phyloP scores from a whole-genome alignment of 2,888 invertebrate genomes.

The Suillia variegata region DNA sequence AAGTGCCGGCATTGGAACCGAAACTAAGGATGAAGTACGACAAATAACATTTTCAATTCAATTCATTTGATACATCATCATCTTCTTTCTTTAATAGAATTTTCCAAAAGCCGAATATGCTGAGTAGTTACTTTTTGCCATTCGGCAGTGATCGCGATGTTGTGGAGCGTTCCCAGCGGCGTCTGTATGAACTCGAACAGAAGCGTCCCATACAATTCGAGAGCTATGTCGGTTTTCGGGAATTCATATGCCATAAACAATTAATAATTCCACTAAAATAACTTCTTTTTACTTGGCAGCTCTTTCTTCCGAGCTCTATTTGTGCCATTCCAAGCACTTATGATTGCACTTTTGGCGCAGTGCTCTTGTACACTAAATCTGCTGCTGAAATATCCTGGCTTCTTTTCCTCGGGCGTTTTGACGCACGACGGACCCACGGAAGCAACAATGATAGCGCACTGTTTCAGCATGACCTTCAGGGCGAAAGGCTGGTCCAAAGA shows the following conservation, averaged over 20 bases:
- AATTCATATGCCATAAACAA: constrained; percentile 17
- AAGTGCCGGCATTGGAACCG: constrained; percentile 22
- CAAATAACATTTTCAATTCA: no score
- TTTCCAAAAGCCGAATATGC: background rate
- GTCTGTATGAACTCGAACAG: constrained; percentile 68
- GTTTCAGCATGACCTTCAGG: constrained; percentile 70
- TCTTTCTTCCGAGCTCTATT: no score
- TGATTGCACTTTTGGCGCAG: constrained; percentile 66
- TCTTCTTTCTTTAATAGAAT: background rate
- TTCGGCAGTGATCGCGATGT: constrained; percentile 84
- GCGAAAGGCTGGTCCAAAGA: constrained; percentile 76
- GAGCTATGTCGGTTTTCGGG: constrained; percentile 68
- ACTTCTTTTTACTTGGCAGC: constrained; percentile 50
- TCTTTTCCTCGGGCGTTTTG: constrained; percentile 73
- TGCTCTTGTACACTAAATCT: constrained; percentile 67
- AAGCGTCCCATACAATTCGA: constrained; percentile 76
- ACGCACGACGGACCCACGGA: constrained; percentile 69
- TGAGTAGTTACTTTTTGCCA: constrained; percentile 61
- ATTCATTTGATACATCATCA: no score
- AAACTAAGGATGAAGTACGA: constrained; percentile 24
- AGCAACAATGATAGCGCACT: constrained; percentile 64
- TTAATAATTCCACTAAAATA: constrained; percentile 59
- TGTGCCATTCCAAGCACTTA: no score
- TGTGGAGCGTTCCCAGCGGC: constrained; percentile 75
- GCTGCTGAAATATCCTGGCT: constrained; percentile 68